Percentiles rank a stretch among this genome's conserved stretches.
Evolutionary conservation across 2,113 vertebrate genomes (phyloP).

Genomic region (Alligator sinensis): DNA sequence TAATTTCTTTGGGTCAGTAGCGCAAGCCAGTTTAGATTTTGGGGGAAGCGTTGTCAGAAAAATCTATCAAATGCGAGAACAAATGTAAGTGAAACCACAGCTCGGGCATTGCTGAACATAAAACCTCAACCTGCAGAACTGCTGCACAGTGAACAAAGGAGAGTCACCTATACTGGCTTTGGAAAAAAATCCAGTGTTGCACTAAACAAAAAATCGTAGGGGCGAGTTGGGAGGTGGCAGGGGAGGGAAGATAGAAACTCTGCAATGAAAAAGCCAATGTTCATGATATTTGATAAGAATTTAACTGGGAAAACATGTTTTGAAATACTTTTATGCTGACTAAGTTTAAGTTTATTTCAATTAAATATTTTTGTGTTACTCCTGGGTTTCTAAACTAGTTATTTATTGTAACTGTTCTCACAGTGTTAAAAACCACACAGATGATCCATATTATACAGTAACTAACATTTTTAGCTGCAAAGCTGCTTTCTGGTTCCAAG

Average conservation of each 20-base stretch:
- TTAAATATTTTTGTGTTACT: neutral
- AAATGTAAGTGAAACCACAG: neutral
- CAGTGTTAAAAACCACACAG: neutral
- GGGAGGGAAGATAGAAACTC: neutral
- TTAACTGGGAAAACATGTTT: neutral
- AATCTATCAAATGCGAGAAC: neutral
- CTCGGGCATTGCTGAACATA: neutral
- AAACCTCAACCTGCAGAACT: neutral
- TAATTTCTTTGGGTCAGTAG: neutral
- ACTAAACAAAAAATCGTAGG: no score
- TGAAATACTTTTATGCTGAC: neutral
- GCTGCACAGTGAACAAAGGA: neutral
- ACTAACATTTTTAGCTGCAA: neutral
- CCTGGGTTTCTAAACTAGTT: neutral
- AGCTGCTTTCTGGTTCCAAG: neutral
- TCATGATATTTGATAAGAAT: neutral
- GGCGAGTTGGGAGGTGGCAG: neutral
- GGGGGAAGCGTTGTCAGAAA: neutral
- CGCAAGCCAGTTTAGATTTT: neutral
- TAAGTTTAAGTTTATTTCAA: neutral
- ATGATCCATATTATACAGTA: neutral
- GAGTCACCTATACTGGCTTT: neutral
- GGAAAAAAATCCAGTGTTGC: neutral
- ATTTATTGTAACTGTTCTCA: neutral
- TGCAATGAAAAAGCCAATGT: neutral